Percentiles rank a stretch among this genome's conserved stretches.
Evolutionary conservation across 2,888 invertebrate species (phyloP).

Genomic region (Carterocephalus palaemon): DNA sequence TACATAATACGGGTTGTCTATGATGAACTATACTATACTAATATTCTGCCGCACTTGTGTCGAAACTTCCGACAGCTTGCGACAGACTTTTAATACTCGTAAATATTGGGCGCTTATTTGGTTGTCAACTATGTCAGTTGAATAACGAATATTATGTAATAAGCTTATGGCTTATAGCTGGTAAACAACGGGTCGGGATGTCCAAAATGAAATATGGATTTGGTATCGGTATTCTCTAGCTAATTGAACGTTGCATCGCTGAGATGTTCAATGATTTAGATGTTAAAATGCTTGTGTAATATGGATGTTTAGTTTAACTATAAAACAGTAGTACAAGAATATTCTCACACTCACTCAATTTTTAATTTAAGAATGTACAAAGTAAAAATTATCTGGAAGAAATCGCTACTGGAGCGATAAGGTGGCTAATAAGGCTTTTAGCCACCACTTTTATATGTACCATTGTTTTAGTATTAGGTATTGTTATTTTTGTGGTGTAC

Average conservation of each 20-base stretch:
- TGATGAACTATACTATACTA: conserved; percentile 58
- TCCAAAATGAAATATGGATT: conserved; percentile 22
- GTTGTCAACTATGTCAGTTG: conserved; percentile 62
- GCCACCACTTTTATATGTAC: no score
- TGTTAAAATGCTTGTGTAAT: conserved; percentile 11
- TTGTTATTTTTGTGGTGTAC: no score
- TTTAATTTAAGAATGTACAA: no score
- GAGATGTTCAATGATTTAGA: conserved; percentile 12
- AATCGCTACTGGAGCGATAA: no score
- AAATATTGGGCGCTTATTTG: conserved; percentile 55
- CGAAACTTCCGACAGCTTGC: conserved; percentile 68
- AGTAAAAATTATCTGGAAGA: no score
- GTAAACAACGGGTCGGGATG: conserved; percentile 13
- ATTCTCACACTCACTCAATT: conserved; percentile 15
- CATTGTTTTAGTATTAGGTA: no score
- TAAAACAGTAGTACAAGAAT: conserved; percentile 15
- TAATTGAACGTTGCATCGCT: conserved; percentile 12
- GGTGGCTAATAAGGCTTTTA: no score
- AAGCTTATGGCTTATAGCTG: conserved; percentile 35
- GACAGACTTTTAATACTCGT: conserved; percentile 52
- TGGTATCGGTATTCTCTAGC: conserved; percentile 6
- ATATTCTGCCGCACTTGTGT: conserved; percentile 44
- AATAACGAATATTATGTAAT: conserved; percentile 66
- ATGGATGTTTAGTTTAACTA: no score
- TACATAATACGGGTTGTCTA: conserved; percentile 53